Conservation (phyloP, 1,140 invertebrate genomes). For the Manduca sexta region DNA sequence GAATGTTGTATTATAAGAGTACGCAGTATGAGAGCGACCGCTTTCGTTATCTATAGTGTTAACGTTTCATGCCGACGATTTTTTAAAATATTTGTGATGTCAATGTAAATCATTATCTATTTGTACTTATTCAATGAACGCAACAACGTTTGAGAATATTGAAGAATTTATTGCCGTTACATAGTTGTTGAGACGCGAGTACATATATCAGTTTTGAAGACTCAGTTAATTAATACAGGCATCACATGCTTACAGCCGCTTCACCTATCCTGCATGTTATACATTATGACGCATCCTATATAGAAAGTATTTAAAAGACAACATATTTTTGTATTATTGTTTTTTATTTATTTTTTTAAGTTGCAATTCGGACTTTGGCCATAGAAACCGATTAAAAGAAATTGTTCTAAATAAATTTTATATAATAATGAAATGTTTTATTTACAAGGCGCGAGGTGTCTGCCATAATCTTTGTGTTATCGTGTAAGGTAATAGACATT, state of each 20-base stretch:
- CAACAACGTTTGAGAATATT: slow-evolving; percentile 4
- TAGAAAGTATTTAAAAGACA: slow-evolving; percentile 40
- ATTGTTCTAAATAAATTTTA: slow-evolving; percentile 34
- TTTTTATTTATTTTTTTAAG: slow-evolving; percentile 41
- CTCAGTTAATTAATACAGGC: no score
- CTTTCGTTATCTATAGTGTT: slow-evolving; percentile 14
- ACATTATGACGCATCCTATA: no score
- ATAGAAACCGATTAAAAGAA: slow-evolving; percentile 24
- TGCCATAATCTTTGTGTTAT: slow-evolving; percentile 7
- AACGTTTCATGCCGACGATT: slow-evolving; percentile 32
- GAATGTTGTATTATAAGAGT: slow-evolving; percentile 21
- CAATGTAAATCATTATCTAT: slow-evolving; percentile 35
- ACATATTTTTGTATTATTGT: slow-evolving; percentile 58
- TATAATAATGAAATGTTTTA: slow-evolving; percentile 20
- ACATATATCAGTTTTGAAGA: no score
- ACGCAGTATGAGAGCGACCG: slow-evolving; percentile 14
- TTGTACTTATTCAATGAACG: slow-evolving; percentile 52
- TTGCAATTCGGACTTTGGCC: slow-evolving; percentile 27
- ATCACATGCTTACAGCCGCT: neutral
- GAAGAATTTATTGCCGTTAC: neutral
- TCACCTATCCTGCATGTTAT: neutral
- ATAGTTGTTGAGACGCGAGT: no score
- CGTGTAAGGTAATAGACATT: slow-evolving; percentile 27
- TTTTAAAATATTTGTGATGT: slow-evolving; percentile 37
- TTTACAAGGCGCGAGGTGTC: slow-evolving; percentile 6